phyloP scores from a whole-genome alignment of 2,888 invertebrate genomes.

The Amiota mariae region DNA sequence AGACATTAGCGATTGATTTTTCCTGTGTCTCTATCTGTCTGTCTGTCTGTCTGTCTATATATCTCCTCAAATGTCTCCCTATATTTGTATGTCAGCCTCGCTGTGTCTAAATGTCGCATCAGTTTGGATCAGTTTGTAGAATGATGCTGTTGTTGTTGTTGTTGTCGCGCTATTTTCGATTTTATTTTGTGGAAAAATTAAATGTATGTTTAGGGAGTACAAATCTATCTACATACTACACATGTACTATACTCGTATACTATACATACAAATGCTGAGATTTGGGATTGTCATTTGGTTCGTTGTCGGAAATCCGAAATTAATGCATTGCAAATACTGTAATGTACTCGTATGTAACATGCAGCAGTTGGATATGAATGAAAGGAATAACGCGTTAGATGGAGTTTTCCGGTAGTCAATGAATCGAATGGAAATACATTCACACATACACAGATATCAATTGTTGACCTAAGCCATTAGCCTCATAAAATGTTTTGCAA shows the following conservation, averaged over 20 bases:
- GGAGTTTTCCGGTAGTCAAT: neutral
- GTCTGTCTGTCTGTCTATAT: neutral
- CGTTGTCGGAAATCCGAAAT: conserved; percentile 51
- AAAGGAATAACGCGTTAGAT: neutral
- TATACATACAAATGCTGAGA: too few relatives aligned
- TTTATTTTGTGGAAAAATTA: conserved; percentile 42
- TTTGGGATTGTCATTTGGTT: neutral
- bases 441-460: conserved; percentile 41
- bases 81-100: neutral
- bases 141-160: neutral
- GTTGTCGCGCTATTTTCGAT: conserved; percentile 39
- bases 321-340: conserved; percentile 60
- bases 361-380: neutral
- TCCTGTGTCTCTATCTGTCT: conserved; percentile 48
- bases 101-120: neutral
- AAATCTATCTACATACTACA: neutral
- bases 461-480: conserved; percentile 66
- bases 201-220: conserved; percentile 40
- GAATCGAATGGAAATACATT: too few relatives aligned
- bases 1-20: conserved; percentile 59
- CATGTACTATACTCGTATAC: too few relatives aligned
- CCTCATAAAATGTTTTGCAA: conserved; percentile 44
- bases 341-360: conserved; percentile 28
- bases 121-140: too few relatives aligned
- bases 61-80: neutral